phyloP scores from a whole-genome alignment of 2,113 vertebrate species.

The Callaeas wilsoni region DNA sequence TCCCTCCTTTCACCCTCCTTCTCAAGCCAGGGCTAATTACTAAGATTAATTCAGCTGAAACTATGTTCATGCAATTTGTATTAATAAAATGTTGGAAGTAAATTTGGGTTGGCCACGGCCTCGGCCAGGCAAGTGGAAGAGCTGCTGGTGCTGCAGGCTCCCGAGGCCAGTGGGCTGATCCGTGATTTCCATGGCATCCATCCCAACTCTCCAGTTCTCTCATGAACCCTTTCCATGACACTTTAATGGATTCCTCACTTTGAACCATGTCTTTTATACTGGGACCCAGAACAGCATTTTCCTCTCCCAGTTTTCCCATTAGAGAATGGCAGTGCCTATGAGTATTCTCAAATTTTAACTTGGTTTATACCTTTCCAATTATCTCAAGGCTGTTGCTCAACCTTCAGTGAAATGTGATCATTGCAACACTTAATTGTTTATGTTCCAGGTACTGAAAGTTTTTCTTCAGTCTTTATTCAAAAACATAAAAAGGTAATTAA shows the following conservation, averaged over 20 bases:
- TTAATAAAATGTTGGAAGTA: too few relatives aligned
- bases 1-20: neutral
- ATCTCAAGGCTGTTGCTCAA: neutral
- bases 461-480: neutral
- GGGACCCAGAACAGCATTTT: too few relatives aligned
- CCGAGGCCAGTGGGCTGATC: too few relatives aligned
- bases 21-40: neutral
- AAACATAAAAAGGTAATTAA: neutral
- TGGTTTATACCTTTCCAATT: neutral
- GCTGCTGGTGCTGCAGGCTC: neutral
- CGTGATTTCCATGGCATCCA: neutral
- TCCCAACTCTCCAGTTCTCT: fast-evolving
- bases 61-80: neutral
- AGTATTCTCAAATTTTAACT: neutral
- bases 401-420: neutral
- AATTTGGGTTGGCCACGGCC: neutral
- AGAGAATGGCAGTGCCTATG: neutral
- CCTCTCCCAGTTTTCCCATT: neutral
- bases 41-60: neutral
- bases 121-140: neutral
- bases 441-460: neutral
- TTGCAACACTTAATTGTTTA: neutral
- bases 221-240: neutral
- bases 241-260: neutral
- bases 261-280: neutral